Conservation (phyloP, 2,113 vertebrate species). For the Hemichromis elongatus region DNA sequence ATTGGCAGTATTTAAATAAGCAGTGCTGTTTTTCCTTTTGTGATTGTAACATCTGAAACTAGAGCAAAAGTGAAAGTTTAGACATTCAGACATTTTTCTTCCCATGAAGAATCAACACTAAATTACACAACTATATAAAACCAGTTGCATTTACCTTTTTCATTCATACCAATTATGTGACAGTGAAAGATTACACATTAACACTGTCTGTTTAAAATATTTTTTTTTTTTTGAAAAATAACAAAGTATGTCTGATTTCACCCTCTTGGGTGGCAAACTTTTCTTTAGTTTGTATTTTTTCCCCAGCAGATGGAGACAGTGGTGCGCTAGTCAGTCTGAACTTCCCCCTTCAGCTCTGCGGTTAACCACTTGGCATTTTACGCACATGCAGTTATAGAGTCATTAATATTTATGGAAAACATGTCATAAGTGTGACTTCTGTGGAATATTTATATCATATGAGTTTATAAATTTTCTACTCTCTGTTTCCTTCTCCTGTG, state of each 20-base stretch:
- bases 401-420: not conserved
- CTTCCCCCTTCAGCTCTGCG: not conserved
- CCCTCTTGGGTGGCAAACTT: not conserved
- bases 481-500: not conserved
- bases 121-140: not conserved
- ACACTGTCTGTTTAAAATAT: not conserved
- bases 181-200: not conserved
- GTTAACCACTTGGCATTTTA: not conserved
- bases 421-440: not conserved
- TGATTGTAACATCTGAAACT: not conserved
- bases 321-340: not conserved
- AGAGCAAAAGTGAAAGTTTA: not conserved
- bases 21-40: not conserved
- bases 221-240: not conserved
- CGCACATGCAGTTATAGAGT: not conserved
- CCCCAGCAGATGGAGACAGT: slow-evolving; percentile 33
- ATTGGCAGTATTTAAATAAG: not conserved
- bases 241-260: not conserved
- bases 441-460: not conserved
- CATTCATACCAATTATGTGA: not conserved
- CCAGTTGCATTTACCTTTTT: not conserved
- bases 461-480: not conserved
- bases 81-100: no score
- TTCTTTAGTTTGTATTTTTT: not conserved
- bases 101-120: not conserved